phyloP scores from a whole-genome alignment of 1,140 invertebrate species.

The Lepidostoma basale region DNA sequence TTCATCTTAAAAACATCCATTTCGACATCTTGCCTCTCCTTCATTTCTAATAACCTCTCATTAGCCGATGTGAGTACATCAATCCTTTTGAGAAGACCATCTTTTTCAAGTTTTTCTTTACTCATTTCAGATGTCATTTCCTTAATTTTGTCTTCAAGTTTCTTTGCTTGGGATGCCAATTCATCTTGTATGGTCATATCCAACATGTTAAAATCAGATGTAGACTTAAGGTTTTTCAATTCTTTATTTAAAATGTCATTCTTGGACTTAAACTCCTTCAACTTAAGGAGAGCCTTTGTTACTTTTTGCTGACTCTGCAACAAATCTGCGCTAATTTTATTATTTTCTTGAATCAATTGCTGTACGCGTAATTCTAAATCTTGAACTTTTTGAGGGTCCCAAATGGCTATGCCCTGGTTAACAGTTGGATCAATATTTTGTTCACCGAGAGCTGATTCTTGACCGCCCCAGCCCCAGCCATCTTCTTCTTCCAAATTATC shows the following conservation, averaged over 20 bases:
- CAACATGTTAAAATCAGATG: conserved; percentile 66
- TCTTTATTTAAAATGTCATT: conserved; percentile 67
- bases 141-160: conserved; percentile 68
- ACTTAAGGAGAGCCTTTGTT: conserved; percentile 73
- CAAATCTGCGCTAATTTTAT: conserved; percentile 61
- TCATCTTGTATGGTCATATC: conserved; percentile 79
- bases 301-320: conserved; percentile 67
- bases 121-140: conserved; percentile 64
- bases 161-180: conserved; percentile 68
- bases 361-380: conserved; percentile 31
- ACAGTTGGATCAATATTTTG: background rate
- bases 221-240: conserved; percentile 60
- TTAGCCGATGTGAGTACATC: conserved; percentile 79
- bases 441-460: conserved; percentile 5
- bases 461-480: conserved; percentile 28
- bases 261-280: conserved; percentile 74
- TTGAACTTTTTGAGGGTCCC: conserved; percentile 1
- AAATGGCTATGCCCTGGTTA: background rate
- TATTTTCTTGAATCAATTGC: conserved; percentile 48
- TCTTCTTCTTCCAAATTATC: conserved; percentile 20
- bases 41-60: conserved; percentile 76
- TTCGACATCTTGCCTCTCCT: conserved; percentile 78
- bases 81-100: conserved; percentile 70
- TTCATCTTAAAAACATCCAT: conserved; percentile 72
- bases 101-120: conserved; percentile 69